Base-by-base conservation (phyloP, 2,113 vertebrate genomes). In the Hemichromis elongatus region DNA sequence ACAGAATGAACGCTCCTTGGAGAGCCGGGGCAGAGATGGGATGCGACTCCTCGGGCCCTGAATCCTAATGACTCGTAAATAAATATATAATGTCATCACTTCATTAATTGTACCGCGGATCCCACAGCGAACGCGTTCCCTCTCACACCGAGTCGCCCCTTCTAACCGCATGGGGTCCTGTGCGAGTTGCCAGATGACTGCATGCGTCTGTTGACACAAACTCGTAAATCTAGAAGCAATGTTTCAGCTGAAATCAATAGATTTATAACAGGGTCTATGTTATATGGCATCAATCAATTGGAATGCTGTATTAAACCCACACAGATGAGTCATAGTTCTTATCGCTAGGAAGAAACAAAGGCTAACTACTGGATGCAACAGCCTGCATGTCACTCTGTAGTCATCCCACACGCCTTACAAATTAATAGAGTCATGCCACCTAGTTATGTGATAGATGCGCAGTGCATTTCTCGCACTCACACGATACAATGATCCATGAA, bases 31-130 rank as follows among this genome's bases (percentile, higher is more conserved):
- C 88, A 68, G 80, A 80, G 90, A 92, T 85, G 89, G 90, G 86
- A 92, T 92, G 91, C 50, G 80, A 79, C 86, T 88, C 94, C 92
- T 91, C 88, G 7, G 94, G 93, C 88, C 83, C 75, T 91, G 85
- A 91, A 93, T 94, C 91, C 92, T 95, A 96, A 95, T 95, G 94
- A 96, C 93, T 93, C 56, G 73, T 90, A 95, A 95, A 96, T 96
- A 96, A 96, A 96, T 95, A 95, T 95, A 95, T 94, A 95, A 95
- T 88, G 81, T 91, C 89, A 90, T 90, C 91, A 91, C 90, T 92
- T 94, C 90, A 94, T 96, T 96, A 95, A 95, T 94, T 94, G 93
- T 85, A 90, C 26, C 80, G 55, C 21, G 85, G 87, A 82, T 89
- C 89, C 93, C 26, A 37, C 89, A 28, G 93, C 88, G 93, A 87